Conservation (phyloP, 2,888 invertebrate species). For the Drosophila yooni region DNA sequence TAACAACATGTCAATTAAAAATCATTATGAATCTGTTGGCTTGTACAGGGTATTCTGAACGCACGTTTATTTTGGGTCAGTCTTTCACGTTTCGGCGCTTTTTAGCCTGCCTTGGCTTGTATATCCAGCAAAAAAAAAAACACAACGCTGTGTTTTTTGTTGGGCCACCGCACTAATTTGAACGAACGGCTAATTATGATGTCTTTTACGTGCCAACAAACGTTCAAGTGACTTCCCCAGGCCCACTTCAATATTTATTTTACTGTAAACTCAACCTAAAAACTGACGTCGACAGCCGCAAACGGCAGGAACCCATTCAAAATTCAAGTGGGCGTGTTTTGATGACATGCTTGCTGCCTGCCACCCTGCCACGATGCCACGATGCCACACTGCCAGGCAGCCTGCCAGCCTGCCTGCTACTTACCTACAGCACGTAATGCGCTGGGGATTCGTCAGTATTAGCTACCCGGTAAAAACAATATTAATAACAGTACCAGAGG, state of each 20-base stretch:
- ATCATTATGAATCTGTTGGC: background rate
- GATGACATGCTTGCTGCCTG: constrained; percentile 69
- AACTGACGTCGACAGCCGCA: constrained; percentile 45
- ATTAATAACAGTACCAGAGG: constrained; percentile 77
- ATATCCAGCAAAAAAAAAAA: constrained; percentile 10
- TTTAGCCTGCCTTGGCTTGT: constrained; percentile 25
- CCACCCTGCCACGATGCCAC: background rate
- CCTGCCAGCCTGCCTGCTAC: constrained; percentile 32
- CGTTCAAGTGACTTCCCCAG: constrained; percentile 72
- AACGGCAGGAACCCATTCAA: constrained; percentile 61
- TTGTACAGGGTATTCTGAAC: constrained; percentile 6
- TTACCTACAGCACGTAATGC: constrained; percentile 81
- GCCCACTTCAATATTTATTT: constrained; percentile 78
- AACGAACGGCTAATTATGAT: constrained; percentile 74
- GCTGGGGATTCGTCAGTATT: constrained; percentile 80
- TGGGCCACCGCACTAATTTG: constrained; percentile 58
- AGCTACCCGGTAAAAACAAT: constrained; percentile 79
- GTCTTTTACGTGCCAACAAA: constrained; percentile 79
- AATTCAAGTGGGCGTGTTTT: constrained; percentile 79
- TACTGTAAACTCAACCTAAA: constrained; percentile 76
- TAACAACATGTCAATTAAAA: background rate
- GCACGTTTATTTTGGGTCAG: background rate
- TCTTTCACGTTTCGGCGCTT: constrained; percentile 38
- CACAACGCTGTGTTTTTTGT: constrained; percentile 20
- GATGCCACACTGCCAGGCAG: background rate